phyloP scores from a whole-genome alignment of 1,140 invertebrate species.

The Ditylenchus dipsaci region DNA sequence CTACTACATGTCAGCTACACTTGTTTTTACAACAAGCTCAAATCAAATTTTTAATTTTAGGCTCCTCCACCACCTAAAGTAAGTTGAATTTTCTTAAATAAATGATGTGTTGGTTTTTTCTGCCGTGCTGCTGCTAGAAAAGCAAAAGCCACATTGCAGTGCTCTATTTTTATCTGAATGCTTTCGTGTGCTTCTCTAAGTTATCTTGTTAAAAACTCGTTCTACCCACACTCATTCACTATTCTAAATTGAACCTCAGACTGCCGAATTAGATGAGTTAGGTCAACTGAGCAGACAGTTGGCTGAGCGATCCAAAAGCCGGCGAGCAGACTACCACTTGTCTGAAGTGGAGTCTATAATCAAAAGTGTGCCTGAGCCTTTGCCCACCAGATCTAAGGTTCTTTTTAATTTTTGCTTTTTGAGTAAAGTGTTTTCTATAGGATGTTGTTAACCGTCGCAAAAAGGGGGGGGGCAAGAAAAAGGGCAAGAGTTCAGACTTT shows the following conservation, averaged over 20 bases:
- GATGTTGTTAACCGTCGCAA: too few relatives aligned
- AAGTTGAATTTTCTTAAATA: background rate
- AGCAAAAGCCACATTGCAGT: too few relatives aligned
- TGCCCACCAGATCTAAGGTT: constrained; percentile 34
- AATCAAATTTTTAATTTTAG: background rate
- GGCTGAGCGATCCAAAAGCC: constrained; percentile 40
- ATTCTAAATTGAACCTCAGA: background rate
- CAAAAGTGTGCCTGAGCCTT: constrained; percentile 43
- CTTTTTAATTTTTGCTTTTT: background rate
- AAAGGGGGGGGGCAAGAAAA: too few relatives aligned
- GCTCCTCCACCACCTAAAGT: constrained; percentile 5
- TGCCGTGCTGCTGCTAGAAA: background rate
- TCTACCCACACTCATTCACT: too few relatives aligned
- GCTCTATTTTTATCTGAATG: too few relatives aligned
- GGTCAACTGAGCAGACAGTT: constrained; percentile 39
- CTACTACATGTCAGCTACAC: too few relatives aligned
- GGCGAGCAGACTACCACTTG: constrained; percentile 27
- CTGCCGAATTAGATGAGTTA: constrained; percentile 42
- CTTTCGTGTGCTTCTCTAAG: too few relatives aligned
- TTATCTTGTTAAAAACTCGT: too few relatives aligned
- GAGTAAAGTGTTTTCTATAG: too few relatives aligned
- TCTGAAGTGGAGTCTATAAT: constrained; percentile 1
- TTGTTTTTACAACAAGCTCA: too few relatives aligned
- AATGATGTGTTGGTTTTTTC: background rate
- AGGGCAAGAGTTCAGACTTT: too few relatives aligned